Conservation (phyloP, 2,888 invertebrate genomes). For the Tachystola acroxantha region DNA sequence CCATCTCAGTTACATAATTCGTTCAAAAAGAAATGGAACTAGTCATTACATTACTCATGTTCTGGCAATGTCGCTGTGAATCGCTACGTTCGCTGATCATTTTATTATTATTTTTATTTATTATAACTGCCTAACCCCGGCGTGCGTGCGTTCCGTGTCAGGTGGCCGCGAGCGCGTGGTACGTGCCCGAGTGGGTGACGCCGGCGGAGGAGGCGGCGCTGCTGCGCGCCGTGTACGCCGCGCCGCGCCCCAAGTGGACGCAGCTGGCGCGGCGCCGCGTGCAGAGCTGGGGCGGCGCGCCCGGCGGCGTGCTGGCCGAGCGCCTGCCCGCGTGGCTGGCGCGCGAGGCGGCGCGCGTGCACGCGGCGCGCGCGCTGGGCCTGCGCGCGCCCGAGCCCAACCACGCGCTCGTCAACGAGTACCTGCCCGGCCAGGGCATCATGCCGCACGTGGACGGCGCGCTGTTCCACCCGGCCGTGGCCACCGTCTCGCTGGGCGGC, state of each 20-base stretch:
- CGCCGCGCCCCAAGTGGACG: constrained; percentile 98
- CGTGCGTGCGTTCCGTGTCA: no score
- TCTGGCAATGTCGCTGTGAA: no score
- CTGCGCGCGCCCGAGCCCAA: constrained; percentile 1
- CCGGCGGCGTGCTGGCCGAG: constrained; percentile 96
- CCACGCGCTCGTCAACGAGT: constrained; percentile 97
- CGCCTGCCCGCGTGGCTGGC: constrained; percentile 91
- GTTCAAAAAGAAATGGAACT: no score
- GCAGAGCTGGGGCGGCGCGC: constrained; percentile 99
- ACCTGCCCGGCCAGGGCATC: constrained; percentile 95
- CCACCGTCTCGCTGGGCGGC: constrained; percentile 94
- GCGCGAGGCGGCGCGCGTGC: not conserved
- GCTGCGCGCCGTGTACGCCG: constrained; percentile 84
- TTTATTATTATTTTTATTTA: no score
- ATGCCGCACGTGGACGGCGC: constrained; percentile 98
- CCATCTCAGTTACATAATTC: no score
- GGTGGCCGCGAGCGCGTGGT: constrained; percentile 78
- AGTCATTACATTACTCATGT: no score
- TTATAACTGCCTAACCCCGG: no score
- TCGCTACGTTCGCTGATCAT: no score
- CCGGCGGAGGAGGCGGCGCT: constrained; percentile 84
- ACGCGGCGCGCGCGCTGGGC: not conserved
- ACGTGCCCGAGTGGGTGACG: constrained; percentile 92
- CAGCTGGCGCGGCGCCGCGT: constrained; percentile 92
- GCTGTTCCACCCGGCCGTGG: constrained; percentile 93